Conservation (phyloP, 2,113 vertebrate genomes). For the Cinclus mexicanus region DNA sequence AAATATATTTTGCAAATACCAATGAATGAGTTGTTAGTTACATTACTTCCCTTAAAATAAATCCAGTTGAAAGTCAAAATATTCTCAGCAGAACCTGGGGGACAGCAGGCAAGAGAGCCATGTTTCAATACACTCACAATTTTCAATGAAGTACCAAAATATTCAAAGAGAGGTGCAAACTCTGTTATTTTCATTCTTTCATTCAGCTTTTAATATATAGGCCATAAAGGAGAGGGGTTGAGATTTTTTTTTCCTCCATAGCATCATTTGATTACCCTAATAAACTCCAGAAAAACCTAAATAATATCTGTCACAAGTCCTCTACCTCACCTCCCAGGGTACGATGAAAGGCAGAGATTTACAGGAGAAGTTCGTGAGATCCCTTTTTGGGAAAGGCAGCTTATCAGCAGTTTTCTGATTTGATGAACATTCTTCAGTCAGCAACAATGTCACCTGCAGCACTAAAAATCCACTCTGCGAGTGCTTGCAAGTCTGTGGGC, state of each 20-base stretch:
- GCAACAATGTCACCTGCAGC: slow-evolving; percentile 58
- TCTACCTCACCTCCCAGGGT: slow-evolving; percentile 17
- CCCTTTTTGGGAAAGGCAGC: slow-evolving; percentile 49
- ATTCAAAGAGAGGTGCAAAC: neutral
- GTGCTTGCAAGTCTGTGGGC: slow-evolving; percentile 33
- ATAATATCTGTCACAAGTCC: slow-evolving; percentile 33
- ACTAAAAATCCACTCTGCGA: slow-evolving; percentile 48
- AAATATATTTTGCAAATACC: neutral
- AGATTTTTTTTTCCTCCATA: neutral
- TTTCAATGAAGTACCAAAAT: neutral
- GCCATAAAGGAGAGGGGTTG: neutral
- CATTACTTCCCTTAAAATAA: neutral
- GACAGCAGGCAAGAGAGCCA: neutral
- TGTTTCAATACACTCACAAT: neutral
- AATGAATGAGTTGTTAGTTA: neutral
- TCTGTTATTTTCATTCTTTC: neutral
- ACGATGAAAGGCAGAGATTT: slow-evolving; percentile 24
- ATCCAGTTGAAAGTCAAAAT: neutral
- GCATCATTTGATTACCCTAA: neutral
- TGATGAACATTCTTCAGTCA: slow-evolving; percentile 65
- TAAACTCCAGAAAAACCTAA: neutral
- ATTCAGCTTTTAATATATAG: neutral
- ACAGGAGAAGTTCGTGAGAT: slow-evolving; percentile 12
- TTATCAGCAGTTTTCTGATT: slow-evolving; percentile 61
- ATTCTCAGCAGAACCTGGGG: neutral